phyloP scores from a whole-genome alignment of 1,140 invertebrate genomes.

The Akabosia matsudoensis region DNA sequence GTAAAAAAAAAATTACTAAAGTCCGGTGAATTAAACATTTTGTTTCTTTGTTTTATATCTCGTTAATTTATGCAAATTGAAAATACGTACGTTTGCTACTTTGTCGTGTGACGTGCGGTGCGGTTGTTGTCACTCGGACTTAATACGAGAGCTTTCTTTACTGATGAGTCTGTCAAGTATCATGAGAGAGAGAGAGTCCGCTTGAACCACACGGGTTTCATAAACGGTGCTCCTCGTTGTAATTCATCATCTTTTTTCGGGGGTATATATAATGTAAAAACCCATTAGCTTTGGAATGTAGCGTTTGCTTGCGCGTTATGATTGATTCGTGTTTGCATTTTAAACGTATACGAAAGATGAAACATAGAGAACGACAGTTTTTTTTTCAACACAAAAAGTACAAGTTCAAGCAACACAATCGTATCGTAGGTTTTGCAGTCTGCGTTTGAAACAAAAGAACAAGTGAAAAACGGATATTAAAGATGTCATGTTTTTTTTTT shows the following conservation, averaged over 20 bases:
- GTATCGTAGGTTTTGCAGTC: no score
- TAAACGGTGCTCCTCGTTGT: no score
- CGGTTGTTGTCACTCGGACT: not conserved
- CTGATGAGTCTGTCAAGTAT: not conserved
- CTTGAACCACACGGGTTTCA: no score
- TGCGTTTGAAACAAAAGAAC: no score
- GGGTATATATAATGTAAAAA: not conserved
- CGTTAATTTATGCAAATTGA: constrained; percentile 14
- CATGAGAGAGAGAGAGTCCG: not conserved
- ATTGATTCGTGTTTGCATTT: no score
- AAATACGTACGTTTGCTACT: not conserved
- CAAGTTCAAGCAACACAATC: no score
- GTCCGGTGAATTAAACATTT: not conserved
- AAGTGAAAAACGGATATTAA: not conserved
- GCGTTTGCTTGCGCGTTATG: no score
- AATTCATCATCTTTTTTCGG: no score
- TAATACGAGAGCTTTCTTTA: not conserved
- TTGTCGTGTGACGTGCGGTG: not conserved
- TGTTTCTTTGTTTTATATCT: not conserved
- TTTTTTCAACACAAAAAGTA: no score
- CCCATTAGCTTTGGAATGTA: not conserved
- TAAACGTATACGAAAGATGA: no score
- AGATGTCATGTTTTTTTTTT: not conserved
- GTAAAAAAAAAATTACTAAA: no score
- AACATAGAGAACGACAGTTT: no score